These are phyloP conservation scores for Epizoanthus ramosus DNA, from an alignment of 92 coral and sea anemone genomes.

Conservation along the genomic window DNA sequence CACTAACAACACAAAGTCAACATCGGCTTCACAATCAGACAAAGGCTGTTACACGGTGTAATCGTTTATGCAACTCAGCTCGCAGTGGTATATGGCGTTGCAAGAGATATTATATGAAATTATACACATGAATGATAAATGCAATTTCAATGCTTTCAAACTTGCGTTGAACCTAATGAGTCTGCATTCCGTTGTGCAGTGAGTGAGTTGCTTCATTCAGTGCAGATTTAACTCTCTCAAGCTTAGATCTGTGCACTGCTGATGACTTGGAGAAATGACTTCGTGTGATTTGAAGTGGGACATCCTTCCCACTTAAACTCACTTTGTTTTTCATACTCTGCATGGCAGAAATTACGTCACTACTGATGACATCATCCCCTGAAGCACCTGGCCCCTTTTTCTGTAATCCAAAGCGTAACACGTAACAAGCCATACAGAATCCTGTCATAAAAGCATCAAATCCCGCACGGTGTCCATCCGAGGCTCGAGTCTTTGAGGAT, in stretches of 20 bases:
- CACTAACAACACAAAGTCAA: no score
- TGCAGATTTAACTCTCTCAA: slow-evolving; percentile 55
- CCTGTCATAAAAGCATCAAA: slow-evolving; percentile 99
- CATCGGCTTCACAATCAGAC: no score
- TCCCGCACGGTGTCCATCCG: slow-evolving; percentile 95
- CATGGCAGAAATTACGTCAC: slow-evolving; percentile 49
- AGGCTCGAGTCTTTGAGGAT: slow-evolving; percentile 49
- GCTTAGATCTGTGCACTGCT: slow-evolving; percentile 61
- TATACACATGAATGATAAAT: no score
- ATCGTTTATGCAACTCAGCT: no score
- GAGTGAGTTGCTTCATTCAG: not conserved
- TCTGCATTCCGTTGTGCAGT: not conserved
- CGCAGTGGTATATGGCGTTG: no score
- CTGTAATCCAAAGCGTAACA: slow-evolving; percentile 50
- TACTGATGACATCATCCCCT: slow-evolving; percentile 12
- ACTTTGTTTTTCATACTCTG: slow-evolving; percentile 75
- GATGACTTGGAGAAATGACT: slow-evolving; percentile 90
- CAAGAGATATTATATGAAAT: no score
- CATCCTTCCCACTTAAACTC: slow-evolving; percentile 82
- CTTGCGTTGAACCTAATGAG: not conserved
- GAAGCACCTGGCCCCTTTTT: slow-evolving; percentile 3
- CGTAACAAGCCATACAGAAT: slow-evolving; percentile 81
- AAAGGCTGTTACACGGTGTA: no score
- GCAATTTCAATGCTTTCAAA: not conserved
- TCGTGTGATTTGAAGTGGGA: slow-evolving; percentile 76